Conservation (phyloP, 2,888 invertebrate genomes). For the Asteroscopus sphinx region DNA sequence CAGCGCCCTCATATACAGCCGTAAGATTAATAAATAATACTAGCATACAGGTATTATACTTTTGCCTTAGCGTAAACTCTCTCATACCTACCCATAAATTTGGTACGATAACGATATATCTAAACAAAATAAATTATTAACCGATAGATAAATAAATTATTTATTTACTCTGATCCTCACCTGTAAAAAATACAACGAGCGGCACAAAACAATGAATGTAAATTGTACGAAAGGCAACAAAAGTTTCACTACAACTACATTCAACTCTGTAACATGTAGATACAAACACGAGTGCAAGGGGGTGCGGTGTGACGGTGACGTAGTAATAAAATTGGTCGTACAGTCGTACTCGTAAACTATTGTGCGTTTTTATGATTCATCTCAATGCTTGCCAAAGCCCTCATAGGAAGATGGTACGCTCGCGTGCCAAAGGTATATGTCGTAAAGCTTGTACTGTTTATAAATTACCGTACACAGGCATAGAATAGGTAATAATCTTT, state of each 20-base stretch:
- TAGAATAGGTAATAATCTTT: no score
- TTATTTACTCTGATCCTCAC: slow-evolving; percentile 28
- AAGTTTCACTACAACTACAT: slow-evolving; percentile 25
- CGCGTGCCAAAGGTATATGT: slow-evolving; percentile 59
- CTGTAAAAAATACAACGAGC: slow-evolving; percentile 10
- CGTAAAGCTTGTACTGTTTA: slow-evolving; percentile 59
- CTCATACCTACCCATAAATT: no score
- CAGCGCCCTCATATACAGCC: no score
- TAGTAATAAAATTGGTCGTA: slow-evolving; percentile 80
- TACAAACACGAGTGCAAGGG: slow-evolving; percentile 54
- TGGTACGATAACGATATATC: slow-evolving; percentile 15
- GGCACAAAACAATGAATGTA: slow-evolving; percentile 39
- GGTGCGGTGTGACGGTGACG: slow-evolving; percentile 54
- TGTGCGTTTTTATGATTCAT: slow-evolving; percentile 88
- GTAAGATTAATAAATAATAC: no score
- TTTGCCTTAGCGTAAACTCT: no score
- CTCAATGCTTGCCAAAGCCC: slow-evolving; percentile 80
- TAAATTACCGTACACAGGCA: slow-evolving; percentile 29
- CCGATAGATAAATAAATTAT: slow-evolving; percentile 9
- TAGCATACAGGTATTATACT: no score
- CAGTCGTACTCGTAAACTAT: slow-evolving; percentile 84
- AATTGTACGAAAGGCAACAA: slow-evolving; percentile 21
- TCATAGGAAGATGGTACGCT: slow-evolving; percentile 69
- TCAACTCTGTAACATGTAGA: slow-evolving; percentile 22
- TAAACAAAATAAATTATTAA: slow-evolving; percentile 34